Evolutionary conservation across 2,113 vertebrate species (phyloP).

Genomic region (Halichoerus grypus): DNA sequence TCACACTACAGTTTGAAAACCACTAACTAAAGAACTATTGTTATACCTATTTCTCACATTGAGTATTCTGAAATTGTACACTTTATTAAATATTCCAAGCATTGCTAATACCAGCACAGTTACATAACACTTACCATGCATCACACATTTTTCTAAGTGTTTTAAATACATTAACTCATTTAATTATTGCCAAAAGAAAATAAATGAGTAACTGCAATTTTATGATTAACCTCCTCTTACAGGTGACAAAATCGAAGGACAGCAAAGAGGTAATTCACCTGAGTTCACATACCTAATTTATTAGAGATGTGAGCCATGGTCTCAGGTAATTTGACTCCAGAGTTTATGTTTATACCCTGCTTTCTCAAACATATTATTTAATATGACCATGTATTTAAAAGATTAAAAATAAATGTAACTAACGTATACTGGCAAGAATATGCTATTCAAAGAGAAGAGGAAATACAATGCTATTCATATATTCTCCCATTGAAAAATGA

Average conservation of each 20-base stretch:
- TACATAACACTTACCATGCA: not conserved
- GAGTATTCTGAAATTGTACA: not conserved
- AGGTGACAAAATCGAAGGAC: not conserved
- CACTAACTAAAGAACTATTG: not conserved
- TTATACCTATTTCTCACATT: not conserved
- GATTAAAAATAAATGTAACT: not conserved
- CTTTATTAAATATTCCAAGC: not conserved
- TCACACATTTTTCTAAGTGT: not conserved
- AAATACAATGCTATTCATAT: not conserved
- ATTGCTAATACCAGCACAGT: not conserved
- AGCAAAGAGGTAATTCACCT: not conserved
- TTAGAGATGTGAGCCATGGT: not conserved
- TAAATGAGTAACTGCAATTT: not conserved
- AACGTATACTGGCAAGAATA: not conserved
- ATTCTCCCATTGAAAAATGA: not conserved
- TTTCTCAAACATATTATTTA: not conserved
- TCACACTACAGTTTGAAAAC: not conserved
- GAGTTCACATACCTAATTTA: not conserved
- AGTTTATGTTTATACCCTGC: not conserved
- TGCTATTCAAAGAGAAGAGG: not conserved
- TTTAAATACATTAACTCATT: not conserved
- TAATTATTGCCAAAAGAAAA: not conserved
- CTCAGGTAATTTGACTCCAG: not conserved
- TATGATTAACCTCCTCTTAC: not conserved
- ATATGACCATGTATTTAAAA: not conserved